Evolutionary conservation across 2,113 vertebrate species (phyloP).

Genomic region (Phoenicopterus ruber): DNA sequence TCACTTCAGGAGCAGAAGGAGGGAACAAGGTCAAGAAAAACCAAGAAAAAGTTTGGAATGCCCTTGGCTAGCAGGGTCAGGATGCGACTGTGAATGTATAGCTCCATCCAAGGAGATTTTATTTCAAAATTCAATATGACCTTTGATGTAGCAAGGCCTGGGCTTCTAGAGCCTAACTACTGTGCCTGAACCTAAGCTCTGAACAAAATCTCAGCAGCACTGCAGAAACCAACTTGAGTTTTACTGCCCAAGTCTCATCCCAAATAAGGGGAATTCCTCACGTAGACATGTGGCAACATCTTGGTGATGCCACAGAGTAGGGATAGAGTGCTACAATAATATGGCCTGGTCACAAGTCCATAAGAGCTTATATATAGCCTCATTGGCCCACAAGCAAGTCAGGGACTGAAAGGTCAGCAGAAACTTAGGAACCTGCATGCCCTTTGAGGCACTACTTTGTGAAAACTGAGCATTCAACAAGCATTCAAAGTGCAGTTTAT

Average conservation of each 20-base stretch:
- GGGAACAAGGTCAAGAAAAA: background rate
- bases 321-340: background rate
- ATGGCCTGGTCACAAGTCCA: background rate
- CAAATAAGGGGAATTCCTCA: background rate
- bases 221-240: background rate
- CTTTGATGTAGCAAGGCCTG: background rate
- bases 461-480: background rate
- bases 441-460: background rate
- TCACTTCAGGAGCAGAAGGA: background rate
- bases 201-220: background rate
- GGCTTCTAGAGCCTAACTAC: background rate
- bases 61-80: background rate
- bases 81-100: background rate
- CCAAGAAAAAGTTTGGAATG: background rate
- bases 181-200: background rate
- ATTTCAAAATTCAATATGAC: background rate
- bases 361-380: background rate
- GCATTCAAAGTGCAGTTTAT: background rate
- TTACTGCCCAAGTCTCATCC: background rate
- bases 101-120: background rate
- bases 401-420: background rate
- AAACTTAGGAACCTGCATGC: background rate
- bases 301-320: background rate
- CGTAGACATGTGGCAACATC: background rate
- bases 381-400: background rate